These are phyloP conservation scores for Andrena praecox DNA, from an alignment of 2,888 invertebrate species.

Conservation along the genomic window DNA sequence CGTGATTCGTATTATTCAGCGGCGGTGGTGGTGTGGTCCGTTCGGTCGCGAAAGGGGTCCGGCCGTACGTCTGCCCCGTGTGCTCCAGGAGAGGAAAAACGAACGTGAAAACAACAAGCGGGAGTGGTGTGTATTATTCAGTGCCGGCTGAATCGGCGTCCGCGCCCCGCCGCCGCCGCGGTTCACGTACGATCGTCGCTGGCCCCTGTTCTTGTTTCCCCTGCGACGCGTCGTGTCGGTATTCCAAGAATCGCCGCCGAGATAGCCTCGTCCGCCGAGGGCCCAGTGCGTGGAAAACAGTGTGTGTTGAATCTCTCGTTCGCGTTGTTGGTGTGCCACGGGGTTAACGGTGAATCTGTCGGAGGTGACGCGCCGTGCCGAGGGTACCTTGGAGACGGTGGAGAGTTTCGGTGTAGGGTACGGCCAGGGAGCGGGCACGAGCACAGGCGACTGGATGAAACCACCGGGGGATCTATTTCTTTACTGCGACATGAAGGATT, in stretches of 20 bases:
- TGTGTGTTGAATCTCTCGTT: slow-evolving; percentile 60
- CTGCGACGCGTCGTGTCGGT: slow-evolving; percentile 31
- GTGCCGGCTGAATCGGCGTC: slow-evolving; percentile 71
- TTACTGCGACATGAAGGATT: slow-evolving; percentile 91
- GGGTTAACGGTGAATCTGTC: slow-evolving; percentile 80
- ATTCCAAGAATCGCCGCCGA: slow-evolving; percentile 36
- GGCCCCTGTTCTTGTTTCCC: slow-evolving; percentile 7
- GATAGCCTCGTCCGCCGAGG: slow-evolving; percentile 40
- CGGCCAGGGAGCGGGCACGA: slow-evolving; percentile 80
- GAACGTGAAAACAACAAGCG: slow-evolving; percentile 65
- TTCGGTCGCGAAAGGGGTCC: slow-evolving; percentile 29
- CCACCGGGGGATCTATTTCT: slow-evolving; percentile 90
- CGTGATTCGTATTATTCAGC: slow-evolving; percentile 65
- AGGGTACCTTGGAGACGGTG: slow-evolving; percentile 83
- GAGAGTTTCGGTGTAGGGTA: slow-evolving; percentile 84
- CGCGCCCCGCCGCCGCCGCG: slow-evolving; percentile 60
- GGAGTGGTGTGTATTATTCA: slow-evolving; percentile 78
- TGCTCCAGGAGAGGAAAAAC: slow-evolving; percentile 53
- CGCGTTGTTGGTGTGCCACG: slow-evolving; percentile 66
- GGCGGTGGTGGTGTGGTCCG: slow-evolving; percentile 40
- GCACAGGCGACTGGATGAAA: slow-evolving; percentile 87
- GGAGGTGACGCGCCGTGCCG: slow-evolving; percentile 77
- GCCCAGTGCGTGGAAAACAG: slow-evolving; percentile 54
- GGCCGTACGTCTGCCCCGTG: slow-evolving; percentile 15
- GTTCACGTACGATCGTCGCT: slow-evolving; percentile 37